A percentile compares a stretch with the other conserved stretches of the same genome.
phyloP scores from a whole-genome alignment of 2,797 vertebrate species.

The Gymnothorax javanicus region DNA sequence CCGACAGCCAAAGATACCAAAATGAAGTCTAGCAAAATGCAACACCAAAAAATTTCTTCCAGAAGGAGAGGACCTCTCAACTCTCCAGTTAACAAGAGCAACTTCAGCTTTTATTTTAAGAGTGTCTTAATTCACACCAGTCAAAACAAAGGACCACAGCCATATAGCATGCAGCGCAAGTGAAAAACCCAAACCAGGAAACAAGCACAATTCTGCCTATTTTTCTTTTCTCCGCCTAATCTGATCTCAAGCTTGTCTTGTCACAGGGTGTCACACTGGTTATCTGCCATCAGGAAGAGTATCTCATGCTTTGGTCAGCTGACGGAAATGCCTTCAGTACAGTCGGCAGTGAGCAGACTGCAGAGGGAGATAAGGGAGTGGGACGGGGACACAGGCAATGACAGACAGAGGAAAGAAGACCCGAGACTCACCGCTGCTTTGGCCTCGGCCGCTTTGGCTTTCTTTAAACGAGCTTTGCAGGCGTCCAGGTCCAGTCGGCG shows the following conservation, averaged over 20 bases:
- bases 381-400: neutral
- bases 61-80: neutral
- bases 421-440: constrained; percentile 82
- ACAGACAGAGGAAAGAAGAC: neutral
- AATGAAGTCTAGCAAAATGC: neutral
- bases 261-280: neutral
- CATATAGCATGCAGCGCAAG: neutral
- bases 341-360: neutral
- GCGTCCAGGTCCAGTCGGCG: constrained; percentile 88
- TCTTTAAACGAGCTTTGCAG: constrained; percentile 89
- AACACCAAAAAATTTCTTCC: neutral
- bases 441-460: constrained; percentile 86
- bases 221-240: neutral
- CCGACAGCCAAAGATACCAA: neutral
- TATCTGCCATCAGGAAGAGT: neutral
- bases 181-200: neutral
- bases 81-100: neutral
- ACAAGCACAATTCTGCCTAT: neutral
- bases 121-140: neutral
- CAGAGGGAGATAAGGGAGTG: neutral
- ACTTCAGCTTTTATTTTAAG: neutral
- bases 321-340: neutral
- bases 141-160: neutral
- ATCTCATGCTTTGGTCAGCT: neutral
- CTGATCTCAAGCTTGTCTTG: neutral